Evolutionary conservation across 1,140 invertebrate genomes (phyloP), one percentile per base, ranked within the genome.

Genomic region (Ostrea edulis): DNA sequence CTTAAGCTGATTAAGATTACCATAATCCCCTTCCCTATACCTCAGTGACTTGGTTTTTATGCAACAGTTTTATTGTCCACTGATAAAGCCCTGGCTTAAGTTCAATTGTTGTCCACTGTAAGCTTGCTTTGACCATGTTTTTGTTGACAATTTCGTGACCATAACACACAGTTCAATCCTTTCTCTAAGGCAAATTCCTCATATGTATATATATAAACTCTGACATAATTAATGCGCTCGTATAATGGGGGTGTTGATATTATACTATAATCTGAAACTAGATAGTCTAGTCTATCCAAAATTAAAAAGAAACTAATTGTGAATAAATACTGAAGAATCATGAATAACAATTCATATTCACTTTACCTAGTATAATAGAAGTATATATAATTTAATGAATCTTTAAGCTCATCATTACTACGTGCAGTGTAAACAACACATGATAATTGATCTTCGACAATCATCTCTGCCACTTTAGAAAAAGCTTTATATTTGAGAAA

Each of bases 21-120:
- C 68, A 29, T 77, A 77, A 77, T 77, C 68, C 68, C 29, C 58
- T 62, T 4, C 68, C 29, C 22, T 29, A 29, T 77, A 35, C 68
- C 25, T 77, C 68, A 77, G 25, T 77, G 68, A 77, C 68, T 77
- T 77, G 12, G 14, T 77, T 77, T 77, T 77, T 77, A 77, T 77
- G 68, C 25, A 77, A 77, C 29, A 9, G 29, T 12, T 77, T 77
- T 9, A 77, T 77, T 77, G 68, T 77, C 68, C 68, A 77, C 11
- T 77, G 68, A 77, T 77, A 77, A 77, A 77, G 25, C 68, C 12
- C 25, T 25, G 68, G 68, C 68, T 77, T 77, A 77, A 77, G 25
- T 77, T 77, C 29, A 22, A 35, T 77, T 77, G 25, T 77, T 77
- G 68, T 77, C 35, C 68, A 77, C 35, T 77, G 68, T 29, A 77